These are phyloP conservation scores for Oscheius sp. DNA, from an alignment of 2,888 invertebrate genomes.

Conservation along the genomic window DNA sequence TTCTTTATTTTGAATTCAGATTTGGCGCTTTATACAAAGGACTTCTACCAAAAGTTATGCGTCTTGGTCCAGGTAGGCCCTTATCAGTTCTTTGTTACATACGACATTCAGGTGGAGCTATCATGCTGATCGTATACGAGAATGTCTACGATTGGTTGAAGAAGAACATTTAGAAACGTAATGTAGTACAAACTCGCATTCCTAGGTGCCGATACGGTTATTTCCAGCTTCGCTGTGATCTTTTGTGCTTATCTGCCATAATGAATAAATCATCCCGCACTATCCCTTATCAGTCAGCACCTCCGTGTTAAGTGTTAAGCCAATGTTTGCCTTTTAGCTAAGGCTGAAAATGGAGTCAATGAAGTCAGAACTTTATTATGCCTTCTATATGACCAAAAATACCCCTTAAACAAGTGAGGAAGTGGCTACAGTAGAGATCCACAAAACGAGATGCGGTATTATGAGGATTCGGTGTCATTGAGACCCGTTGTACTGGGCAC, in stretches of 20 bases:
- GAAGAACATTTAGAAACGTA: slow-evolving; percentile 42
- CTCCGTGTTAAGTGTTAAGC: slow-evolving; percentile 10
- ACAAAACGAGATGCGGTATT: too few species aligned
- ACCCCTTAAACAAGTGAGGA: too few species aligned
- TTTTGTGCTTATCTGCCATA: slow-evolving; percentile 4
- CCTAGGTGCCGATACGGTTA: slow-evolving; percentile 6
- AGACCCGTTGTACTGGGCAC: too few species aligned
- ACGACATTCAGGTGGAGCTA: slow-evolving; percentile 81
- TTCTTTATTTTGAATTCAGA: slow-evolving; percentile 77
- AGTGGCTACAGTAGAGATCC: too few species aligned
- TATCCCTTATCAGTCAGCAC: slow-evolving; percentile 2
- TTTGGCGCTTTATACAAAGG: slow-evolving; percentile 91
- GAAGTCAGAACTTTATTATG: too few species aligned
- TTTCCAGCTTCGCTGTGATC: slow-evolving; percentile 11
- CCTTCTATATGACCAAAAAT: too few species aligned
- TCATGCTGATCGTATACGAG: slow-evolving; percentile 92
- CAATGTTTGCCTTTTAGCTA: not conserved
- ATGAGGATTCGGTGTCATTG: too few species aligned
- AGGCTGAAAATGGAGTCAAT: too few species aligned
- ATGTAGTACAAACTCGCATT: not conserved
- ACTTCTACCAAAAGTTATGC: slow-evolving; percentile 87
- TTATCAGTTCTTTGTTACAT: not conserved
- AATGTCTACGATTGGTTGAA: slow-evolving; percentile 79
- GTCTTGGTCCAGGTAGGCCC: slow-evolving; percentile 82
- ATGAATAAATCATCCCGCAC: slow-evolving; percentile 11